Evolutionary conservation across 1,140 invertebrate species (phyloP), one percentile per base, ranked within the genome.

Genomic region (Caenorhabditis latens): DNA sequence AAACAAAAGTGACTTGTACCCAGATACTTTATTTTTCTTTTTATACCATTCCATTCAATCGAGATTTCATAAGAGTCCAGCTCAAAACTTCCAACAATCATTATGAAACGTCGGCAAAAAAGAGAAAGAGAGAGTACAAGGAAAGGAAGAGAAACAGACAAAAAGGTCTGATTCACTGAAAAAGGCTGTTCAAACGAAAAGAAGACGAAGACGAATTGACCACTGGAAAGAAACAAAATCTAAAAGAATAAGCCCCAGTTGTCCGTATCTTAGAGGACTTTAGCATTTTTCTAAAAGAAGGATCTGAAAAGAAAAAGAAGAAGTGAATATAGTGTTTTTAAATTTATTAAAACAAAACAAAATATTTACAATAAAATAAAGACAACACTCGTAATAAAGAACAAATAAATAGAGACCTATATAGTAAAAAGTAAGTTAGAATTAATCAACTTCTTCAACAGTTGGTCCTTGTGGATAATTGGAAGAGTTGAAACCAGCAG

Each of bases 391-490:
- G 32, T 11, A 63, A 11, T 32, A 63, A 32, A 32, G 40, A 32
- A 40, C 11, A 63, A 32, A 32, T 11, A 19, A 63, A 32, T 32
- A 63, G 61, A 63, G 61, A 63, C 40, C 61, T 21, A 63, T 11
- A 63, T 32, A 32, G 48, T 19, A 87, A 5, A 65, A 13, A 86
- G 21, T 8, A 63, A 63, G 40, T 21, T 21, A 14, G 24, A 32
- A 24, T 86, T 90, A 92, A 83, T 91, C 91, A n/a, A 91, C 91
- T 85, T 91, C 91, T 86, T 91, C 91, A 46, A 91, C 90, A 4
- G 90, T 91, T 32, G 91, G 91, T 65, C 89, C 89, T 63, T 71
- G 50, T 50, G 71, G 79, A 79, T 89, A 46, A 46, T 91, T 87
- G 7, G 71, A 43, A 14, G 55, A 32, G 42, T 8, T 79, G n/a